Evolutionary conservation across 1,140 invertebrate species (phyloP), one percentile per base, ranked within the genome.

Genomic region (Episyrphus balteatus): DNA sequence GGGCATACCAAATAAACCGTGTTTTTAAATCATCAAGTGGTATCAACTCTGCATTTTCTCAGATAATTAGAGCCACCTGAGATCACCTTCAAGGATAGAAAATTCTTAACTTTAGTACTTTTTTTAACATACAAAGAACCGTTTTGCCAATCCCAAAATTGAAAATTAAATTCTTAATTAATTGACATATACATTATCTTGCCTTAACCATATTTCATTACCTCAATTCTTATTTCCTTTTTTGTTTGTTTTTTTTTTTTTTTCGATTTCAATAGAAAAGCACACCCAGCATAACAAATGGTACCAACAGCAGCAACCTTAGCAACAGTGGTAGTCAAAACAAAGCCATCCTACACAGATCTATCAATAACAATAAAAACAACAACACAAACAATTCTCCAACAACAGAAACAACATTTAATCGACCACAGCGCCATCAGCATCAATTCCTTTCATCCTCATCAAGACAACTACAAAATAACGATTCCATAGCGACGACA

Each of bases 241-340:
- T 44, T 38, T 44, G 21, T 14, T 45, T 34, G 18, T 42, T 41
- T 3, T 42, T n/a, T n/a, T 42, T 50, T 50, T 47, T 55, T 51
- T 12, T 18, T 11, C 14, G 14, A 39, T 6, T 9, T 39, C 48
- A 59, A 62, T 60, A 66, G 62, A 66, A 66, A 62, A 65, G 62
- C 55, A 65, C 57, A 48, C 61, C 62, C 50, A 65, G 62, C 54
- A 58, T 64, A 52, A 63, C 61, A 50, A 65, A 26, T 26, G 21
- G 21, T 26, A 26, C 58, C 51, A 62, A 59, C 52, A 62, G 54
- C 58, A 62, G 53, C 59, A 61, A 49, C 49, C 57, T 42, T 6
- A 36, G 11, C 11, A 36, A 26, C 15, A 53, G 54, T 51, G 30
- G 48, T 56, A 51, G 44, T 56, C 45, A 19, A 32, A 42, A 38